phyloP scores from a whole-genome alignment of 2,797 vertebrate species.

The Rhinella marina region DNA sequence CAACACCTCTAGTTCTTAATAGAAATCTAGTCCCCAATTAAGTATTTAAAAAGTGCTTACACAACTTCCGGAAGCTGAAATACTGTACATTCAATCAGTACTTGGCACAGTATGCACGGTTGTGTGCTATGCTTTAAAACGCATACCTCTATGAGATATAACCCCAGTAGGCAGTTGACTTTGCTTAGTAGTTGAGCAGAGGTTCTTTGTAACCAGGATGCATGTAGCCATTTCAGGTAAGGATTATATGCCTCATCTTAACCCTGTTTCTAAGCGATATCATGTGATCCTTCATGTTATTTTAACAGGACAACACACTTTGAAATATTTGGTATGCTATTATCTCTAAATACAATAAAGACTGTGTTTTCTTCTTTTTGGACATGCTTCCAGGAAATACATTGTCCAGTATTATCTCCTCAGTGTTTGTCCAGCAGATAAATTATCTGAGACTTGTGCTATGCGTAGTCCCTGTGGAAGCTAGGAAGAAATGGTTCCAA shows the following conservation, averaged over 20 bases:
- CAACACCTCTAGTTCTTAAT: neutral
- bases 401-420: constrained; percentile 40
- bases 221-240: constrained; percentile 22
- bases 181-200: neutral
- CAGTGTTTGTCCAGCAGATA: constrained; percentile 56
- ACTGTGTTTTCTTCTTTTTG: constrained; percentile 48
- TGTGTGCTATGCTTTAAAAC: neutral
- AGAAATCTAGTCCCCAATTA: neutral
- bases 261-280: constrained; percentile 1
- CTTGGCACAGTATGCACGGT: constrained; percentile 15
- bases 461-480: constrained; percentile 23
- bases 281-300: constrained; percentile 24
- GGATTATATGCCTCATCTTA: neutral
- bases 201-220: neutral
- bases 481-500: constrained; percentile 20
- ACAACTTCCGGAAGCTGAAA: constrained; percentile 1
- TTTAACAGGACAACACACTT: constrained; percentile 38
- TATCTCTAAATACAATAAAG: constrained; percentile 54
- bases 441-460: constrained; percentile 50
- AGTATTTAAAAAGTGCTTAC: neutral
- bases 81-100: neutral
- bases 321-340: constrained; percentile 48
- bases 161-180: neutral
- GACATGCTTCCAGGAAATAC: constrained; percentile 59
- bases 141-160: constrained; percentile 1